Base-by-base conservation (phyloP, 1,140 invertebrate species). In the Calephelis virginiensis region DNA sequence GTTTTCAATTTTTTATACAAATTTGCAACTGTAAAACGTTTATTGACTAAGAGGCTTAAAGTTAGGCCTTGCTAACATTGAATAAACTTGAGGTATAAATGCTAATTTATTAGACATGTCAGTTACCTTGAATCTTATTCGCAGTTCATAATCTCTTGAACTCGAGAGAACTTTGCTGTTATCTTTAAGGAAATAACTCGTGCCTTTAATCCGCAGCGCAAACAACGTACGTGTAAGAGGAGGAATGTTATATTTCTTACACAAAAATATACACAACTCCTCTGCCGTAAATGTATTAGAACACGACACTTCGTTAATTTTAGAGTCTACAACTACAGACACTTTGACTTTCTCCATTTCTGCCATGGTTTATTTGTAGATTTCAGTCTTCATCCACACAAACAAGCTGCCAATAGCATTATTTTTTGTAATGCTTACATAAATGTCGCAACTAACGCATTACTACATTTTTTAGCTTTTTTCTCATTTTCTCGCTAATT, bases 161-260 rank as follows among this genome's bases (percentile, higher is more conserved):
- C 92, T 72, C 76, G 83, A 69, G 90, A 92, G 56, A 92, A 92
- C 91, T 88, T 80, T 84, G 67, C 92, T 82, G 78, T 93, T 92
- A 74, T 93, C 91, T 85, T 93, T 93, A 64, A 96, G 91, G 93
- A 95, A 96, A 72, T 93, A 82, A 70, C 93, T 92, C 11, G 91
- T 93, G 37, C 92, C 92, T 72, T 89, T 90, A 73, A 94, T 86
- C 82, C 94, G 86, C 8, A 98, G 81, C 10, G 94, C 94, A 92
- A 97, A 98, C 11, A 97, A 86, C 76, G 96, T 94, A 67, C 95
- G 92, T 37, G 94, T 93, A n/a, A 96, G 82, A 8, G 96, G 95
- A 28, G 94, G 93, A 77, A 98, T 96, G 1, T 93, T 92, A 62
- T 96, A 82, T 53, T 92, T 82, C 81, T 94, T 94, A 74, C 95